These are phyloP conservation scores for Lipophrys pholis DNA, from an alignment of 2,113 vertebrate species.

Conservation along the genomic window DNA sequence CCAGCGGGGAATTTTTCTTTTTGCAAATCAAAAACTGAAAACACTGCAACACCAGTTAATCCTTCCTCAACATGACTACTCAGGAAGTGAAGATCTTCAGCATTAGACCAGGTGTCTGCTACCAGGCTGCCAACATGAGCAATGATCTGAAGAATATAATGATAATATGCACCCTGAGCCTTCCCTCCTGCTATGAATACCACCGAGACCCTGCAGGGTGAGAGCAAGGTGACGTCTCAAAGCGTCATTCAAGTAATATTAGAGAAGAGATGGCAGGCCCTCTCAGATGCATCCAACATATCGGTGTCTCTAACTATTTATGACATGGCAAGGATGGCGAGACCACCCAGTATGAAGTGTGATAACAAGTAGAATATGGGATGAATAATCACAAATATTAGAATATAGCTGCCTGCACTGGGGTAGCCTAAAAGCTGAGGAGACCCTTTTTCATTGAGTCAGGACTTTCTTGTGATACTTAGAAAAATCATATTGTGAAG, in stretches of 20 bases:
- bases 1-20: neutral
- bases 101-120: constrained; percentile 27
- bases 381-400: constrained; percentile 24
- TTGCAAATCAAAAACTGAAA: constrained; percentile 39
- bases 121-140: constrained; percentile 36
- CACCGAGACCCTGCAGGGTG: constrained; percentile 36
- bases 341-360: constrained; percentile 28
- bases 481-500: neutral
- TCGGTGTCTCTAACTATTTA: constrained; percentile 67
- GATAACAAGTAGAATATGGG: constrained; percentile 46
- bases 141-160: constrained; percentile 44
- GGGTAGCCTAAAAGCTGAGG: constrained; percentile 8
- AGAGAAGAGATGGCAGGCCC: constrained; percentile 57
- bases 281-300: constrained; percentile 53
- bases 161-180: constrained; percentile 37
- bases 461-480: constrained; percentile 7
- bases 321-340: constrained; percentile 43
- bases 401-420: constrained; percentile 4
- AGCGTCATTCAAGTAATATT: constrained; percentile 67
- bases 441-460: constrained; percentile 11
- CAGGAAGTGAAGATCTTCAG: constrained; percentile 28
- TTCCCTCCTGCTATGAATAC: constrained; percentile 49
- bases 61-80: constrained; percentile 39
- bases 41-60: constrained; percentile 24
- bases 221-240: constrained; percentile 54